These are phyloP conservation scores for Dynastes hyllus DNA, from an alignment of 2,888 invertebrate genomes.

Conservation along the genomic window DNA sequence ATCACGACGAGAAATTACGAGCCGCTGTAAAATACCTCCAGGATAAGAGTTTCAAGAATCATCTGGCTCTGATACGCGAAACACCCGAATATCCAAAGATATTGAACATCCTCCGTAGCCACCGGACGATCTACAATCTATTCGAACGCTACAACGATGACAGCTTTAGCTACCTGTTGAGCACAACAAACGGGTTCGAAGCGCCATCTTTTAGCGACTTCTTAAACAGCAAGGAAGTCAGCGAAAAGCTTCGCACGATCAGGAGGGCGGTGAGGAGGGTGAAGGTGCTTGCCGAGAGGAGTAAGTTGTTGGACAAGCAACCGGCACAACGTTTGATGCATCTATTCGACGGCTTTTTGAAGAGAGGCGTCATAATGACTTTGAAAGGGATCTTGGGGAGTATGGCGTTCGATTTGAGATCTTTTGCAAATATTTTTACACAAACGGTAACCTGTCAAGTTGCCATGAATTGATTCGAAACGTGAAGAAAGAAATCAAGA, in stretches of 20 bases:
- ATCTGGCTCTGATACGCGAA: too few relatives aligned
- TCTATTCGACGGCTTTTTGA: background rate
- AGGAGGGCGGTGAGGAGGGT: too few relatives aligned
- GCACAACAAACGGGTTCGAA: background rate
- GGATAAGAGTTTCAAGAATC: too few relatives aligned
- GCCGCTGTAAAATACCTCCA: background rate
- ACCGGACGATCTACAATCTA: background rate
- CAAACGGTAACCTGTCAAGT: background rate
- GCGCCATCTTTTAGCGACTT: background rate
- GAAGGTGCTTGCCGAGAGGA: too few relatives aligned
- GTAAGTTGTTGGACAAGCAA: too few relatives aligned
- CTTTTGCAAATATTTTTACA: background rate
- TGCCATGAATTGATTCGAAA: background rate
- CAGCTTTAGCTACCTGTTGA: background rate
- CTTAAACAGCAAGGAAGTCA: background rate
- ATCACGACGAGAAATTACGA: background rate
- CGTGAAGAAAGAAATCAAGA: too few relatives aligned
- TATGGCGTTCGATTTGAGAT: background rate
- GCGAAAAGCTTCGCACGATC: background rate
- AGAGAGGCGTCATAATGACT: background rate
- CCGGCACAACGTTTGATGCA: too few relatives aligned
- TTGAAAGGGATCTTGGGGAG: background rate
- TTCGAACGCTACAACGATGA: background rate
- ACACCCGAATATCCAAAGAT: too few relatives aligned
- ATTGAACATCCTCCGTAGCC: background rate